phyloP scores from a whole-genome alignment of 2,797 vertebrate species.

The Melanogrammus aeglefinus region DNA sequence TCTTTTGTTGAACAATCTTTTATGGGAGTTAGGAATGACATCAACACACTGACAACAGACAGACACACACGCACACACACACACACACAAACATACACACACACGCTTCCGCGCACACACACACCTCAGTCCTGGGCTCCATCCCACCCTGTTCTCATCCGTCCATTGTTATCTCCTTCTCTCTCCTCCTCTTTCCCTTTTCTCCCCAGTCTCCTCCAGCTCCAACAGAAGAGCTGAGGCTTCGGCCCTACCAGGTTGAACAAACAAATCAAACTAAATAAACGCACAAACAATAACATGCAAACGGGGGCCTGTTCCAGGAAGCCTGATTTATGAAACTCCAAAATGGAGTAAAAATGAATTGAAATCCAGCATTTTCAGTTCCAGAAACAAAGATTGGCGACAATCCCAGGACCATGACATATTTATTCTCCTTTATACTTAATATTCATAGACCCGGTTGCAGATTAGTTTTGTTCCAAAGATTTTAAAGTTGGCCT shows the following conservation, averaged over 20 bases:
- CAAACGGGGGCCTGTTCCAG: neutral
- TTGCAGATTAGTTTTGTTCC: neutral
- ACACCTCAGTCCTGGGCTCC: neutral
- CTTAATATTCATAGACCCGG: neutral
- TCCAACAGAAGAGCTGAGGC: neutral
- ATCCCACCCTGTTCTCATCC: neutral
- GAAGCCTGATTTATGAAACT: neutral
- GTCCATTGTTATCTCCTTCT: neutral
- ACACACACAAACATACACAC: neutral
- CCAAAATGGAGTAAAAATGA: neutral
- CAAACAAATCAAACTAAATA: neutral
- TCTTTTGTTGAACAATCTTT: neutral
- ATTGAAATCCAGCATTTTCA: neutral
- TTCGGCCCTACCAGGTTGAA: conserved; percentile 8
- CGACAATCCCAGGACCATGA: neutral
- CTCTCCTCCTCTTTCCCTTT: neutral
- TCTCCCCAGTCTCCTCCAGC: conserved; percentile 9
- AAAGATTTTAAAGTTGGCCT: neutral
- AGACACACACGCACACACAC: no score
- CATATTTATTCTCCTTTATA: neutral
- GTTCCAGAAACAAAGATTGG: neutral
- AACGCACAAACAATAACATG: neutral
- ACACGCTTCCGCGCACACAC: neutral
- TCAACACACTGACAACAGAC: neutral
- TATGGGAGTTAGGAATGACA: neutral